phyloP scores from a whole-genome alignment of 1,140 invertebrate species.

The Harlomillsia oculata region DNA sequence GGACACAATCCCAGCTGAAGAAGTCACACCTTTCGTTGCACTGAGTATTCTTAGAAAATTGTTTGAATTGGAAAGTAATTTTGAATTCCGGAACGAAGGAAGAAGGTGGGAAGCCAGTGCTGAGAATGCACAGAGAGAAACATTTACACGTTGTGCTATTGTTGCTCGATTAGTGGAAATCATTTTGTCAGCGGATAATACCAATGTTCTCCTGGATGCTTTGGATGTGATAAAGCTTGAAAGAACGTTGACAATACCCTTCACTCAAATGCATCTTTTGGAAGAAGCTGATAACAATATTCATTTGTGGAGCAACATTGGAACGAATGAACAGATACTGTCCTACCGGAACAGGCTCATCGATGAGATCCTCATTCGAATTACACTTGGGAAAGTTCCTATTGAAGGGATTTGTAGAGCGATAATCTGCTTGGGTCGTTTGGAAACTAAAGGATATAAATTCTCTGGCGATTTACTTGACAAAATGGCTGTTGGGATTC shows the following conservation, averaged over 20 bases:
- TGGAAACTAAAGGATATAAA: slow-evolving; percentile 43
- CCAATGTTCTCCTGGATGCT: slow-evolving; percentile 42
- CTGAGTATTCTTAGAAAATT: slow-evolving; percentile 46
- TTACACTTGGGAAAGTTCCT: slow-evolving; percentile 50
- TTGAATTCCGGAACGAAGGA: slow-evolving; percentile 37
- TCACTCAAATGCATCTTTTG: no score
- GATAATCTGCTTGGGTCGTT: slow-evolving; percentile 41
- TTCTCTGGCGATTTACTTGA: slow-evolving; percentile 46
- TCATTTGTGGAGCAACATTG: slow-evolving; percentile 31
- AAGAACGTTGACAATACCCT: slow-evolving; percentile 5
- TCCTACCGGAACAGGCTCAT: slow-evolving; percentile 48
- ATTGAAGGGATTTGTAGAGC: slow-evolving; percentile 54
- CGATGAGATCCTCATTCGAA: slow-evolving; percentile 52
- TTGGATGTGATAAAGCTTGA: slow-evolving; percentile 42
- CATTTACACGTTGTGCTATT: slow-evolving; percentile 41
- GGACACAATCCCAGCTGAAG: slow-evolving; percentile 42
- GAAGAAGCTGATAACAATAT: no score
- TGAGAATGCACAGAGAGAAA: slow-evolving; percentile 34
- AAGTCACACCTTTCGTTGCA: slow-evolving; percentile 47
- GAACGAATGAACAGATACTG: slow-evolving; percentile 41
- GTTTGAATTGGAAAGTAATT: slow-evolving; percentile 46
- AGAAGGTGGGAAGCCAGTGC: slow-evolving; percentile 17
- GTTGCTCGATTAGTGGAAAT: slow-evolving; percentile 44
- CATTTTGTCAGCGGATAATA: slow-evolving; percentile 41
- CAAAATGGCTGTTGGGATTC: slow-evolving; percentile 58